Evolutionary conservation across 1,140 invertebrate species (phyloP).

Genomic region (Aculops lycopersici): DNA sequence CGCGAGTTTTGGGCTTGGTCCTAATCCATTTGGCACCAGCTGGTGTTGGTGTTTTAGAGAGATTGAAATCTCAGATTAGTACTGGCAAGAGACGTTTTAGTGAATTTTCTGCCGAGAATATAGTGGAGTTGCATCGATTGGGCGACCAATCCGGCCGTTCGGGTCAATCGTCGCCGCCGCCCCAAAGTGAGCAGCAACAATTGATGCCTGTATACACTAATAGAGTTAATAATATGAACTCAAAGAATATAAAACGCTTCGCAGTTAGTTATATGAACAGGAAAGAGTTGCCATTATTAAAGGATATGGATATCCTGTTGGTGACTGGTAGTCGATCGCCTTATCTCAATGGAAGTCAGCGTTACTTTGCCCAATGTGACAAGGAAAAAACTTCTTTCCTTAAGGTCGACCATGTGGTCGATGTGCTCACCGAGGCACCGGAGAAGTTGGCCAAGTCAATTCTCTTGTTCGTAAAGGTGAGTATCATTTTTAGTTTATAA

Average conservation of each 20-base stretch:
- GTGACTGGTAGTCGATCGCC: conserved; percentile 46
- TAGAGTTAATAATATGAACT: conserved; percentile 30
- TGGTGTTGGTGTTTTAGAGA: conserved; percentile 49
- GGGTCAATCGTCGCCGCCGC: not conserved
- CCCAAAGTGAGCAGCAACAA: not conserved
- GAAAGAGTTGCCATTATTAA: conserved; percentile 14
- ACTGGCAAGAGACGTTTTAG: conserved; percentile 1
- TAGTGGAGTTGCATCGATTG: not conserved
- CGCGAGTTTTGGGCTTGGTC: conserved; percentile 36
- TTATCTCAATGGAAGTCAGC: conserved; percentile 34
- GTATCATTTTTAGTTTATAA: conserved; percentile 5
- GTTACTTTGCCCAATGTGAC: conserved; percentile 31
- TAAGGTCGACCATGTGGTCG: conserved; percentile 40
- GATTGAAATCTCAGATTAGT: conserved; percentile 43
- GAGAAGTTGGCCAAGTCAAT: conserved; percentile 13
- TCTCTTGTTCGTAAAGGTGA: conserved; percentile 13
- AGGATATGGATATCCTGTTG: conserved; percentile 38
- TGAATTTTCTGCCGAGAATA: not conserved
- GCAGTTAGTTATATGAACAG: conserved; percentile 41
- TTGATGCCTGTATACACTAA: conserved; percentile 4
- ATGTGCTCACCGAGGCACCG: conserved; percentile 36
- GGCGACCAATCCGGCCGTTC: not conserved
- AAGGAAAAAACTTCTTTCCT: conserved; percentile 46
- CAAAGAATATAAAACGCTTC: conserved; percentile 45
- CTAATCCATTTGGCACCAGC: conserved; percentile 60